Percentiles rank a stretch among this genome's conserved stretches.
Conservation (phyloP, 2,113 vertebrate genomes). For the Cisticola juncidis region DNA sequence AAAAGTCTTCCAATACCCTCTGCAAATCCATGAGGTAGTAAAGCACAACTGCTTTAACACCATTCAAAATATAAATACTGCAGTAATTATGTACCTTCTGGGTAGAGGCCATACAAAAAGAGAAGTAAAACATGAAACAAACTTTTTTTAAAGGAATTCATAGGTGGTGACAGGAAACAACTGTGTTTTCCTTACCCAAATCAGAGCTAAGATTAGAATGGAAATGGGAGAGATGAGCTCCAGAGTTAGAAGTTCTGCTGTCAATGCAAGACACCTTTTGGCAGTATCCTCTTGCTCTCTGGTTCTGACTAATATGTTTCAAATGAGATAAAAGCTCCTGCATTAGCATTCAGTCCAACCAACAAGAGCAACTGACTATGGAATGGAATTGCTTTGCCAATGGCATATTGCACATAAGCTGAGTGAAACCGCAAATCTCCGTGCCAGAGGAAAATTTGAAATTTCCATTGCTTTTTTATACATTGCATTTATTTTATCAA, state of each 20-base stretch:
- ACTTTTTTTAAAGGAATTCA: not conserved
- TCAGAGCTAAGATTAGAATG: not conserved
- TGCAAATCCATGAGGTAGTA: not conserved
- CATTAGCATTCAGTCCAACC: constrained; percentile 41
- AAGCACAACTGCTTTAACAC: not conserved
- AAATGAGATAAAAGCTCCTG: constrained; percentile 17
- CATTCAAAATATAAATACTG: not conserved
- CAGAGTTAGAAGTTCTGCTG: not conserved
- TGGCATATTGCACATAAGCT: not conserved
- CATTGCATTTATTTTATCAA: not conserved
- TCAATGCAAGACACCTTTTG: constrained; percentile 26
- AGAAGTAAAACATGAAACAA: not conserved
- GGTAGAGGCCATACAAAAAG: not conserved
- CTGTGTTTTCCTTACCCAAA: not conserved
- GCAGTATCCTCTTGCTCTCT: not conserved
- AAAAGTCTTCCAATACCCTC: not conserved
- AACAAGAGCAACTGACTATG: not conserved
- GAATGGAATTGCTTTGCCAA: constrained; percentile 34
- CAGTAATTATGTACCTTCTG: not conserved
- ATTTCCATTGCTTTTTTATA: not conserved
- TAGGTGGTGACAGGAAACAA: not conserved
- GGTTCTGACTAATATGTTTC: not conserved
- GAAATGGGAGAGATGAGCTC: not conserved
- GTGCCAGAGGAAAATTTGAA: constrained; percentile 5
- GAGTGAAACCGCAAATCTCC: not conserved